Evolutionary conservation across 2,888 invertebrate genomes (phyloP), one percentile per base, ranked within the genome.

Genomic region (Tromatobia lineatoria): DNA sequence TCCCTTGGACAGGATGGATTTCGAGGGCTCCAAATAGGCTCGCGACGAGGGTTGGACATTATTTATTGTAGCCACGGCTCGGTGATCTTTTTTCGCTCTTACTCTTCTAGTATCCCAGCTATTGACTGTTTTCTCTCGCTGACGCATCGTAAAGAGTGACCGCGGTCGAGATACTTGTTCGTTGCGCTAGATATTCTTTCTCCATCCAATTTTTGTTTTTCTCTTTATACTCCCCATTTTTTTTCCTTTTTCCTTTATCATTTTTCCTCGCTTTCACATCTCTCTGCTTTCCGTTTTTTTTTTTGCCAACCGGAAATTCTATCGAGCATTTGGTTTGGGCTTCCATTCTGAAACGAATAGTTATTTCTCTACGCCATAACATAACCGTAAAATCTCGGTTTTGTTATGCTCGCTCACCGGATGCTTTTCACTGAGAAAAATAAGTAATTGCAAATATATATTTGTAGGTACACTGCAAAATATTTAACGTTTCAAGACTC

Each of bases 31-130:
- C 57, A 73, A 73, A 67, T 50, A 45, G 15, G 54, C 66, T 52
- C 61, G 59, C 15, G 54, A 29, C 45, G 64, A 82, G 81, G 71
- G 66, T 82, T 69, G 61, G 78, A 80, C 85, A 87, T 87, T 86
- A 87, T 85, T 88, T 86, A 80, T 80, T 81, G 73, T 57, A 69
- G 77, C 78, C 79, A 75, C 25, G 82, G 71, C 34, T 80, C 82
- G 85, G 80, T 84, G 74, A 45, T 76, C 71, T 80, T 67, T 34
- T 82, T 54, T 79, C 45, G 34, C 34, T 75, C 69, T 78, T 74
- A n/a, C 54, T 82, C 70, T 70, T 70, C 10, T 61, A 18, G 57
- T 50, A 34, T 20, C 45, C 77, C 61, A 64, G 23, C 45, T 42
- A 47, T 52, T 25, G 67, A 80, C 76, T 54, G 67, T 83, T 74